Evolutionary conservation across 2,888 invertebrate genomes (phyloP), one percentile per base, ranked within the genome.

Genomic region (Watsonalla binaria): DNA sequence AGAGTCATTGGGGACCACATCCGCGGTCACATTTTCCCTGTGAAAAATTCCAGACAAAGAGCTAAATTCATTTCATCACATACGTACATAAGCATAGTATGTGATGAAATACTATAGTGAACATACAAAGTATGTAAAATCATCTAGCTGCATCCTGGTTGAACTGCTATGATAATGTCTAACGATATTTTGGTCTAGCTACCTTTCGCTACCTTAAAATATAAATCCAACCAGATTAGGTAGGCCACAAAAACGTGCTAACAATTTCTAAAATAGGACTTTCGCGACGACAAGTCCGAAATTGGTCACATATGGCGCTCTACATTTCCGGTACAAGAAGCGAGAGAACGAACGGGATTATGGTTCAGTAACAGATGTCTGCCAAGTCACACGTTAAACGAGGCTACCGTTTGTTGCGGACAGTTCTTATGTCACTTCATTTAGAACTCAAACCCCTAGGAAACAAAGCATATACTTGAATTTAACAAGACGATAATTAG

Each of bases 361-460:
- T 54, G 45, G 58, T 51, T 57, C 55, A 55, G 58, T 58, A 62
- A 57, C 61, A 65, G 63, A 65, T 66, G 61, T 57, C 63, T 60
- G 49, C 53, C 54, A 65, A 67, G 57, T 60, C 58, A 45, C 52
- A 53, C 53, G 59, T 54, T 59, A 53, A 48, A 48, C 52, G 46
- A 61, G 58, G 51, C 60, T 62, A 56, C 46, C 47, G 54, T 47
- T 57, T 56, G 56, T 59, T 52, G 58, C 56, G 54, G 59, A 57
- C 55, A 52, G 54, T 55, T 58, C 34, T 42, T 51, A 50, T 55
- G 55, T 58, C 47, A 51, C 54, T 61, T 63, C 53, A 50, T 51
- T 58, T 45, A 11, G 42, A 5, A 11, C 11, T 42, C 5, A 11
- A 42, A 11, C 11, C 37, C 42, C 11, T 42, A 11, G 8, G 5